Conservation (phyloP, 2,888 invertebrate genomes). For the Matsumyia berberina region DNA sequence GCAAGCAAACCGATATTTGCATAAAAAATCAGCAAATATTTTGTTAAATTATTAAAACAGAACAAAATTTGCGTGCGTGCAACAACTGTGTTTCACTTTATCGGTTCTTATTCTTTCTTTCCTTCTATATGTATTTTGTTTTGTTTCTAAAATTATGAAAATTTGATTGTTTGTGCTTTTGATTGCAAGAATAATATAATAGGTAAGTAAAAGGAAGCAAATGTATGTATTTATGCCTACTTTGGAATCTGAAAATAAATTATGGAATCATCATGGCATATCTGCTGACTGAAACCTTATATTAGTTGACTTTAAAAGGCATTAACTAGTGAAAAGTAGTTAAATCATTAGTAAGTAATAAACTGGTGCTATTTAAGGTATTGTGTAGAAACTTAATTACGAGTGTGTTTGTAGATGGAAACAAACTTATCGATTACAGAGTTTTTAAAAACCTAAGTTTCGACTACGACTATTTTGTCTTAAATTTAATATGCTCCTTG, state of each 20-base stretch:
- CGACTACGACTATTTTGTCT: too few species aligned
- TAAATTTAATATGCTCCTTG: too few species aligned
- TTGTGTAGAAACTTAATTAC: too few species aligned
- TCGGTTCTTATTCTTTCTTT: conserved; percentile 6
- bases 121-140: conserved; percentile 18
- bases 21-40: conserved; percentile 9
- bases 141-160: conserved; percentile 17
- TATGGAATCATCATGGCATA: not conserved
- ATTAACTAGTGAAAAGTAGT: too few species aligned
- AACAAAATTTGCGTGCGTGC: conserved; percentile 45
- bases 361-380: too few species aligned
- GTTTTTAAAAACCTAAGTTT: too few species aligned
- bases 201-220: conserved; percentile 40
- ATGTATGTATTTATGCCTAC: conserved; percentile 27
- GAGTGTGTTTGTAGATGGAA: too few species aligned
- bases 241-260: conserved; percentile 28
- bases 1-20: conserved; percentile 31
- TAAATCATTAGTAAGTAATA: too few species aligned
- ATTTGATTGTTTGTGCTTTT: conserved; percentile 73
- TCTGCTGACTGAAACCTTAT: not conserved
- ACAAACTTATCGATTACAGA: too few species aligned
- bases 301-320: too few species aligned
- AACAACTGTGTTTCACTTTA: conserved; percentile 42
- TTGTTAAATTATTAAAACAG: conserved; percentile 2
- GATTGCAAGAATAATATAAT: conserved; percentile 50